Percentiles rank a stretch among this genome's conserved stretches.
Conservation (phyloP, 2,888 invertebrate species). For the Chymomyza amoena region DNA sequence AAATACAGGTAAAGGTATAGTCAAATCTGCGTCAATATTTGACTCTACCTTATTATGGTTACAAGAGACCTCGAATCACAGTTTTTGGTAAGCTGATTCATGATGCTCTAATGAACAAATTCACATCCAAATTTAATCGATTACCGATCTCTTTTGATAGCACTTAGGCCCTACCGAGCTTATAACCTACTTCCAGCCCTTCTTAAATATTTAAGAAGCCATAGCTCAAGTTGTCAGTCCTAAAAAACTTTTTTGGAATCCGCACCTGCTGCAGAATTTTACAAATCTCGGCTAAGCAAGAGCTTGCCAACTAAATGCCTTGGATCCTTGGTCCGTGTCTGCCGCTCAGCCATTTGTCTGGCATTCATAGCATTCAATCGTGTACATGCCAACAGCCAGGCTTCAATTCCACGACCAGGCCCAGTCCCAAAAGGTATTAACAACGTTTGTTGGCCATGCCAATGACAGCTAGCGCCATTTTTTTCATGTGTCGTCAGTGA, state of each 20-base stretch:
- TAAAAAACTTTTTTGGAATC: neutral
- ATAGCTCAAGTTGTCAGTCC: neutral
- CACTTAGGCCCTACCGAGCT: too few relatives aligned
- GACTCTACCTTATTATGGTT: too few relatives aligned
- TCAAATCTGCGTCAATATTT: too few relatives aligned
- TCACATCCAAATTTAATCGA: too few relatives aligned
- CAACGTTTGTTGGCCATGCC: conserved; percentile 11
- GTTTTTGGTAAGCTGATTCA: too few relatives aligned
- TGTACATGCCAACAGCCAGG: conserved; percentile 7
- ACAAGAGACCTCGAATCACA: too few relatives aligned
- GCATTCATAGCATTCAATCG: conserved; percentile 21
- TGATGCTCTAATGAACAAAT: too few relatives aligned
- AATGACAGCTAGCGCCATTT: neutral
- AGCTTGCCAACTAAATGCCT: neutral
- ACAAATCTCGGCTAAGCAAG: neutral
- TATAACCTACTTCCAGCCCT: too few relatives aligned
- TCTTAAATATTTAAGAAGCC: too few relatives aligned
- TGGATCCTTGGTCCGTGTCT: neutral
- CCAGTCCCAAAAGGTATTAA: conserved; percentile 16
- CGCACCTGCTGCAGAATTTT: neutral
- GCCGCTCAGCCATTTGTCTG: conserved; percentile 6
- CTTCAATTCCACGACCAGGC: neutral
- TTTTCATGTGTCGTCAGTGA: neutral
- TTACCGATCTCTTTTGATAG: too few relatives aligned
- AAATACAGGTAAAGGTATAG: too few relatives aligned